Evolutionary conservation across 1,140 invertebrate genomes (phyloP), one percentile per base, ranked within the genome.

Genomic region (Neuroterus valhalla): DNA sequence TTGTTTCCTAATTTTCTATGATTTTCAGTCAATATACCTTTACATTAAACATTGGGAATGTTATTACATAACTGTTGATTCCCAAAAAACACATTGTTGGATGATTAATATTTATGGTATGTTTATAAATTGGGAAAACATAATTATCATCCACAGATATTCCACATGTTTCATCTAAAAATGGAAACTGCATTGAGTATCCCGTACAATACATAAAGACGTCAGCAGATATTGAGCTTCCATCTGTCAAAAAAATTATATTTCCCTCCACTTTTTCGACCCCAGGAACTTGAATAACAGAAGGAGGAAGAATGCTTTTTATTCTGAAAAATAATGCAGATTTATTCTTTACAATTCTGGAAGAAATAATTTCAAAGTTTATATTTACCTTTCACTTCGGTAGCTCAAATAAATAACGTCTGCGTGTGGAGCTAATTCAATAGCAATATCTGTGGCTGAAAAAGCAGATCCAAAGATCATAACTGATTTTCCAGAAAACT

Each of bases 81-180:
- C 95, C 95, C 44, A 96, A 90, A 71, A 97, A 93, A 66, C 90
- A 92, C 92, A 97, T 93, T 10, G 91, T 92, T 0, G 94, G 94
- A 82, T 93, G 92, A 68, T 93, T 86, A 0, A 94, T 92, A 83
- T 96, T 94, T 6, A 96, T 91, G 2, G 96, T 85, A 76, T 96
- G 94, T 78, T 94, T 93, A 85, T 95, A 95, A 3, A 97, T 89
- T 0, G 94, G 94, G 26, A 91, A 89, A 2, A 97, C 90, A 73
- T 91, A 92, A 80, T 94, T 92, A 21, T 93, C 91, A 0, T 93
- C 88, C 0, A 93, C 89, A 11, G 84, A 87, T 3, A 96, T 83
- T 2, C 91, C 91, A 79, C 93, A 93, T 10, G 88, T 91, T 14
- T 89, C 78, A 44, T 92, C 88, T 8, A 96, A 84, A 88, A 96